Conservation (phyloP, 2,113 vertebrate genomes). For the Pampusana beccarii region DNA sequence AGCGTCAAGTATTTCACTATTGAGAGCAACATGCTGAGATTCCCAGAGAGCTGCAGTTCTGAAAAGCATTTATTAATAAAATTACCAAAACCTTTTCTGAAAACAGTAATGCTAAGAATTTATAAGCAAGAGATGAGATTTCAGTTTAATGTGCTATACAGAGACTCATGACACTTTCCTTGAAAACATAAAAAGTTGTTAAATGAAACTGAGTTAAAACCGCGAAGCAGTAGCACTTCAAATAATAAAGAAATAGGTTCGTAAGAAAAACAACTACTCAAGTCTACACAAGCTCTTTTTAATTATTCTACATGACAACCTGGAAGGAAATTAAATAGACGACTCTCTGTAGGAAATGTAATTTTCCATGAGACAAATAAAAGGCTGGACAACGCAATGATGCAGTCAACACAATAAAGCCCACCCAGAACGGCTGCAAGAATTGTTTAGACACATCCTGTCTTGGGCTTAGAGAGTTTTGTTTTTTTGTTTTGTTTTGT, state of each 20-base stretch:
- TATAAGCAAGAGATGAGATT: not conserved
- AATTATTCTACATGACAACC: not conserved
- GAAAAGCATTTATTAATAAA: conserved; percentile 27
- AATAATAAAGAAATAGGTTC: not conserved
- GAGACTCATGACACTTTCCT: not conserved
- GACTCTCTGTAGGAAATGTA: not conserved
- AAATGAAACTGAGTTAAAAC: not conserved
- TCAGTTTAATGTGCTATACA: not conserved
- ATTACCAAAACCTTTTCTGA: not conserved
- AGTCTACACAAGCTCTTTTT: not conserved
- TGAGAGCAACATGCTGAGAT: conserved; percentile 91
- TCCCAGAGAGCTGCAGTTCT: conserved; percentile 91
- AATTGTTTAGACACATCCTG: not conserved
- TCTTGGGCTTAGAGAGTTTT: not conserved
- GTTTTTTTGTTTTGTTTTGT: not conserved
- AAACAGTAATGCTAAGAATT: not conserved
- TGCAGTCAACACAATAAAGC: not conserved
- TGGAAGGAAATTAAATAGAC: not conserved
- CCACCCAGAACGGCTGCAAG: not conserved
- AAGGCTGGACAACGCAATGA: not conserved
- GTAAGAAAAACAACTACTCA: not conserved
- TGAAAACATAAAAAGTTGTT: not conserved
- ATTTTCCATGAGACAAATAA: not conserved
- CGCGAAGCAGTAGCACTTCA: conserved; percentile 1
- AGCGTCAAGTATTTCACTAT: conserved; percentile 87